Evolutionary conservation across 2,113 vertebrate genomes (phyloP).

Genomic region (Plectropomus leopardus): DNA sequence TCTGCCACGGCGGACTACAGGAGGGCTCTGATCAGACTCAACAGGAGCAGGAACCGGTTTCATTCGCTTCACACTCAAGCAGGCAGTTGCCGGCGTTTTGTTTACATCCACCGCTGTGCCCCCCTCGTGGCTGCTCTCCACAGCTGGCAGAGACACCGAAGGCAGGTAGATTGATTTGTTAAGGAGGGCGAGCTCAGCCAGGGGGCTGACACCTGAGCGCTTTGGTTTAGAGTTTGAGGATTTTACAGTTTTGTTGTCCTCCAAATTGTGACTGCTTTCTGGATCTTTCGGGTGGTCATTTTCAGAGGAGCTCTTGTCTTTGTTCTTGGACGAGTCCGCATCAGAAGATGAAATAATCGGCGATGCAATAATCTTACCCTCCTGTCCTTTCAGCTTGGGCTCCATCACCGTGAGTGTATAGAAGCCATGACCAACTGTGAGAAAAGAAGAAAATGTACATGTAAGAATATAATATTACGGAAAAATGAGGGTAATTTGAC

Average conservation of each 20-base stretch:
- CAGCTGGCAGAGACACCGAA: not conserved
- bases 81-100: not conserved
- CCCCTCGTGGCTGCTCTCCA: not conserved
- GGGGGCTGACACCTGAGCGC: not conserved
- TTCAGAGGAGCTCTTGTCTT: too few relatives aligned
- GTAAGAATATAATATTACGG: not conserved
- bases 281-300: not conserved
- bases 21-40: accelerated
- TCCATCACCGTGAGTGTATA: constrained; percentile 61
- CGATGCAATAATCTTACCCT: not conserved
- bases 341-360: not conserved
- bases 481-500: not conserved
- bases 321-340: not conserved
- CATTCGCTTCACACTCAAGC: constrained; percentile 11
- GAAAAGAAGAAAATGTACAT: not conserved
- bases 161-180: constrained; percentile 28
- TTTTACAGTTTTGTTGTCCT: not conserved
- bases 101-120: not conserved
- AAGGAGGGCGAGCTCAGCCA: not conserved
- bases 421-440: constrained; percentile 54
- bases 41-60: not conserved
- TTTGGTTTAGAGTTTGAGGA: not conserved
- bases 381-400: not conserved
- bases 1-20: not conserved
- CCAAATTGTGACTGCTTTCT: accelerated